These are phyloP conservation scores for Vespertilio murinus DNA, from an alignment of 2,797 vertebrate genomes.

Conservation along the genomic window DNA sequence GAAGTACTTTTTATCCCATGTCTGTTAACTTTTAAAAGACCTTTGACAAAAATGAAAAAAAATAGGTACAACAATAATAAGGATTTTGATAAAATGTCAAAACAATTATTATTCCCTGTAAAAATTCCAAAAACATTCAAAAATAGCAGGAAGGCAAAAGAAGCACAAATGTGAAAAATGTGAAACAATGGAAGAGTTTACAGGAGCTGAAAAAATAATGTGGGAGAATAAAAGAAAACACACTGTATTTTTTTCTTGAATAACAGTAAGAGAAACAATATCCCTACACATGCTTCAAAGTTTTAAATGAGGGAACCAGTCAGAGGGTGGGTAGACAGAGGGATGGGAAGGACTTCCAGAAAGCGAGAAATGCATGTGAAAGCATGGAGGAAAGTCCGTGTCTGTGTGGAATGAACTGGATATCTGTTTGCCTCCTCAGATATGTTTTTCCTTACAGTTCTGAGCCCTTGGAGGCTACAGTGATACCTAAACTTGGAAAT, in stretches of 20 bases:
- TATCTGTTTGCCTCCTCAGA: neutral
- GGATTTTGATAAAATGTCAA: neutral
- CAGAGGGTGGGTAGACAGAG: neutral
- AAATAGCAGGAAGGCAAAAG: neutral
- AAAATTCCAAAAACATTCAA: neutral
- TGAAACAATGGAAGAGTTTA: neutral
- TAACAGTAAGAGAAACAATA: neutral
- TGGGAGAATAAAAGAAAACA: neutral
- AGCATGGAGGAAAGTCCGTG: neutral
- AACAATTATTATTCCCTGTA: neutral
- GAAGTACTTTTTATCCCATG: neutral
- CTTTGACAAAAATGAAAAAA: neutral
- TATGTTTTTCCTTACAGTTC: neutral
- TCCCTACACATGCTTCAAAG: neutral
- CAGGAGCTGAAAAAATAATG: neutral
- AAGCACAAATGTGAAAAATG: neutral
- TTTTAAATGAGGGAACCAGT: neutral
- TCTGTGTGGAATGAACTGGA: neutral
- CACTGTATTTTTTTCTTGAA: neutral
- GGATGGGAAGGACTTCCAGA: neutral
- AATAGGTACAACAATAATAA: neutral
- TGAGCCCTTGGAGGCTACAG: fast-evolving
- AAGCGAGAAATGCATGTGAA: neutral
- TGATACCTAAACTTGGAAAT: neutral
- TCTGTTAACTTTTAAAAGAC: neutral